phyloP scores from a whole-genome alignment of 2,797 vertebrate species.

The Salmo trutta region DNA sequence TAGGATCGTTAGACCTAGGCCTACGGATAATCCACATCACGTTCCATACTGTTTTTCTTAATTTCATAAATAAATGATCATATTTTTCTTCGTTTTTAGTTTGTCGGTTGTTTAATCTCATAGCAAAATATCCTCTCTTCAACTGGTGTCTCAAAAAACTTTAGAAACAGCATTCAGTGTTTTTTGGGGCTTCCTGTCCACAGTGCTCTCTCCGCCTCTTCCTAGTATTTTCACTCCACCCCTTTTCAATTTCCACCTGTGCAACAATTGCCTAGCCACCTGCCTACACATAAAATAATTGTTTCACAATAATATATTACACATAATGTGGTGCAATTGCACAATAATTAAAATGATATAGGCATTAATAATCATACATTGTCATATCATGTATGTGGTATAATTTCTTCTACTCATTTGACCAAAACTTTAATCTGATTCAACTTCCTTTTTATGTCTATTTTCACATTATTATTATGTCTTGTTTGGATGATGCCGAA shows the following conservation, averaged over 20 bases:
- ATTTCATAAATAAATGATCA: not conserved
- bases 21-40: not conserved
- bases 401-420: no score
- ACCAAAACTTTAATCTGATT: no score
- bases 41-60: not conserved
- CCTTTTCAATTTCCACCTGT: constrained; percentile 48
- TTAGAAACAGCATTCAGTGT: not conserved
- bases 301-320: not conserved
- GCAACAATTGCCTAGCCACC: not conserved
- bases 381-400: no score
- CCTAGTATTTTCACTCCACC: constrained; percentile 49
- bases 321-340: not conserved
- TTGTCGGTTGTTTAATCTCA: not conserved
- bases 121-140: not conserved
- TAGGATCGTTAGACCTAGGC: not conserved
- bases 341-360: not conserved
- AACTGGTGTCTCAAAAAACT: not conserved
- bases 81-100: not conserved
- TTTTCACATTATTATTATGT: not conserved
- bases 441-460: no score
- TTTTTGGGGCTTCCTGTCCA: constrained; percentile 38
- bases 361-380: not conserved
- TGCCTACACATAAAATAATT: not conserved
- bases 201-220: constrained; percentile 37
- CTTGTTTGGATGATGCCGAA: constrained; percentile 27